A percentile compares a stretch with the other conserved stretches of the same genome.
phyloP scores from a whole-genome alignment of 2,888 invertebrate species.

The Orthosia cruda region DNA sequence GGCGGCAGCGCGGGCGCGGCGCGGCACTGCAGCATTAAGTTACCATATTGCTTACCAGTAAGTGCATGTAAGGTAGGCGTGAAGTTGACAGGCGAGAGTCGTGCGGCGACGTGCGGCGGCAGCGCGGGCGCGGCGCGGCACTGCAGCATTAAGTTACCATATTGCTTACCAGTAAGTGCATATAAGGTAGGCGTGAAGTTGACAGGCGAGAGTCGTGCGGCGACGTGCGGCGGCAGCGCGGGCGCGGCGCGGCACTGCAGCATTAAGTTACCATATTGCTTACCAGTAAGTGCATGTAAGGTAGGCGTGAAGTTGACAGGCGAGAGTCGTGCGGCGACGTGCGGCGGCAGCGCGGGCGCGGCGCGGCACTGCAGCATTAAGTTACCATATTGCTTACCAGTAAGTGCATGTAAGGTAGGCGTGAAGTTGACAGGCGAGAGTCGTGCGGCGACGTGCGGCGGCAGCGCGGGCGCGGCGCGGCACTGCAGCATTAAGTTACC shows the following conservation, averaged over 20 bases:
- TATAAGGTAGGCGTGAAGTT: conserved; percentile 95
- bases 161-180: conserved; percentile 93
- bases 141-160: conserved; percentile 74
- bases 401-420: conserved; percentile 94
- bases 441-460: conserved; percentile 92
- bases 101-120: conserved; percentile 92
- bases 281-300: conserved; percentile 94
- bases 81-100: conserved; percentile 94
- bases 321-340: conserved; percentile 92
- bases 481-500: conserved; percentile 75
- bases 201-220: conserved; percentile 93
- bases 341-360: conserved; percentile 89
- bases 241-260: conserved; percentile 76
- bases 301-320: conserved; percentile 95
- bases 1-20: conserved; percentile 89
- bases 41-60: conserved; percentile 87
- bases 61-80: conserved; percentile 95
- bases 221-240: conserved; percentile 92
- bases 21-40: conserved; percentile 78
- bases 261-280: conserved; percentile 51
- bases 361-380: conserved; percentile 80
- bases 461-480: conserved; percentile 82
- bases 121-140: conserved; percentile 80
- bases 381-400: conserved; percentile 85
- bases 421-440: conserved; percentile 95